Percentiles rank a stretch among this genome's conserved stretches.
Conservation (phyloP, 2,888 invertebrate genomes). For the Laothoe populi region DNA sequence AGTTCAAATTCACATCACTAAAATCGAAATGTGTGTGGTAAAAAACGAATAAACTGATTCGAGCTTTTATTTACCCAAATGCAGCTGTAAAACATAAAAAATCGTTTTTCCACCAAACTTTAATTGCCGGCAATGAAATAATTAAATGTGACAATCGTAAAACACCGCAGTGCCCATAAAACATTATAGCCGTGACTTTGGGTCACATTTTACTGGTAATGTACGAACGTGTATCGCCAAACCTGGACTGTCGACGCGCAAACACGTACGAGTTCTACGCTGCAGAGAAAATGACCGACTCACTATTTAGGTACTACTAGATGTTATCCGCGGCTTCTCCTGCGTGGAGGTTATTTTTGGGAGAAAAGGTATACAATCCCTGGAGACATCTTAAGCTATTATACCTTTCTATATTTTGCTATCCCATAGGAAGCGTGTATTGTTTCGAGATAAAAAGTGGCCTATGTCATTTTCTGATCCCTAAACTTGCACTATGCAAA, state of each 20-base stretch:
- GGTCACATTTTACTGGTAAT: conserved; percentile 52
- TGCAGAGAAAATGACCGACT: not conserved
- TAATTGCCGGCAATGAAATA: conserved; percentile 83
- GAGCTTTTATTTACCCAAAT: conserved; percentile 81
- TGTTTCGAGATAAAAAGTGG: too few species aligned
- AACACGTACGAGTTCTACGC: not conserved
- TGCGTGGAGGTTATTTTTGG: too few species aligned
- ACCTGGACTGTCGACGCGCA: not conserved
- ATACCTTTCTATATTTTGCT: too few species aligned
- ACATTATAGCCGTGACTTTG: conserved; percentile 68
- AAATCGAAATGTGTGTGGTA: conserved; percentile 78
- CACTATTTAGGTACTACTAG: not conserved
- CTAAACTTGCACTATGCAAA: too few species aligned
- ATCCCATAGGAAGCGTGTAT: too few species aligned
- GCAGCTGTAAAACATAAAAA: conserved; percentile 78
- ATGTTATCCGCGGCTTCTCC: too few species aligned
- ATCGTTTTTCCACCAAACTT: conserved; percentile 78
- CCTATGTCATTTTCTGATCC: too few species aligned
- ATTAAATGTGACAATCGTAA: conserved; percentile 84
- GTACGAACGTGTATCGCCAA: conserved; percentile 20
- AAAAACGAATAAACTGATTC: conserved; percentile 73
- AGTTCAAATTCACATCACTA: conserved; percentile 58
- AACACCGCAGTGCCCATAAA: conserved; percentile 74
- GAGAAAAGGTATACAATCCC: too few species aligned
- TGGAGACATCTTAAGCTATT: too few species aligned